phyloP scores from a whole-genome alignment of 2,113 vertebrate species.

The Nothobranchius kuhntae region DNA sequence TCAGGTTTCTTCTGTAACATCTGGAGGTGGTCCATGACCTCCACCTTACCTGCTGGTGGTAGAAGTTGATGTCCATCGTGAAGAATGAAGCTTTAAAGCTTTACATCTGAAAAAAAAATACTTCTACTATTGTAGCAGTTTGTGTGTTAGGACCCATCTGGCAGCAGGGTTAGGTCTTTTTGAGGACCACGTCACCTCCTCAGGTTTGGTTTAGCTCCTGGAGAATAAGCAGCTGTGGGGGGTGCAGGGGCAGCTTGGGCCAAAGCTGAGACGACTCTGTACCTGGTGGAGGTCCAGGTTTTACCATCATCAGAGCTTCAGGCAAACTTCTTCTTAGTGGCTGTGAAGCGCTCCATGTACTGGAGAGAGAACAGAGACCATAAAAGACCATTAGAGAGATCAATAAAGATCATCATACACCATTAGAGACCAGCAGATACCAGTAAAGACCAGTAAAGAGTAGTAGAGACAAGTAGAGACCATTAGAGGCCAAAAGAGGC shows the following conservation, averaged over 20 bases:
- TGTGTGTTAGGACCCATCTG: neutral
- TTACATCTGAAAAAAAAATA: too few species aligned
- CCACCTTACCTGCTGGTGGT: neutral
- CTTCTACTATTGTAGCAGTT: too few species aligned
- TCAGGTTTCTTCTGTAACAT: too few species aligned
- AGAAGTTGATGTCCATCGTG: neutral
- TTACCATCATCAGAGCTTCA: slow-evolving; percentile 66
- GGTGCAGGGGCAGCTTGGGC: neutral
- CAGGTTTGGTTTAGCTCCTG: slow-evolving; percentile 7
- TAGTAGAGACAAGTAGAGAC: too few species aligned
- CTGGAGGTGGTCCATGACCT: too few species aligned
- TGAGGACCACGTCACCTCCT: neutral
- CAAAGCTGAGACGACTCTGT: neutral
- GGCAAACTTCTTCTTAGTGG: slow-evolving; percentile 96
- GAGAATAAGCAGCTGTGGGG: slow-evolving; percentile 14
- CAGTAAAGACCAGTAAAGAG: neutral
- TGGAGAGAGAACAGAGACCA: slow-evolving; percentile 52
- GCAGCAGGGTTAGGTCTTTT: neutral
- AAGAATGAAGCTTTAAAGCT: too few species aligned
- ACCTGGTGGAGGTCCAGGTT: neutral
- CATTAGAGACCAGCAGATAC: neutral
- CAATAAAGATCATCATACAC: neutral
- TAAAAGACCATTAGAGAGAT: neutral
- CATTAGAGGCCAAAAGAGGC: too few species aligned
- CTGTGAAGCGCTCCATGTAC: slow-evolving; percentile 99